Base-by-base conservation (phyloP, 1,140 invertebrate genomes). In the Mercenaria mercenaria region DNA sequence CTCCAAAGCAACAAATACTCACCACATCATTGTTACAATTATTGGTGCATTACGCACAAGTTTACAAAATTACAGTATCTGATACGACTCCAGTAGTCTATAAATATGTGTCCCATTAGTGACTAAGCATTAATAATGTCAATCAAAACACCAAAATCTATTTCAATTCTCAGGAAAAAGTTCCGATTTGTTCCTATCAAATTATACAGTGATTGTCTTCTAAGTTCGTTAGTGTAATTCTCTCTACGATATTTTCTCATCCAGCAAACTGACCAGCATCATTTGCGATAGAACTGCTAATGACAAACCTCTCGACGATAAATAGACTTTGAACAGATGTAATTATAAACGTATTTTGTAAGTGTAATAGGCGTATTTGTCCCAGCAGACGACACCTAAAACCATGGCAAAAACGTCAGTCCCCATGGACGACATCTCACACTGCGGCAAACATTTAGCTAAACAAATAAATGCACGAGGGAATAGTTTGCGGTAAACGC, bases 311-410 rank as follows among this genome's bases (percentile, higher is more conserved):
- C 67, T 72, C 67, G 29, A 72, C 23, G 34, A 18, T 32, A 39
- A 72, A 72, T 39, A 72, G 67, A 72, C 37, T 72, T 72, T 72
- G 3, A 72, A 10, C 26, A 72, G 67, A 29, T 20, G 67, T 72
- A 72, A 72, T 72, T 72, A 72, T 72, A 20, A 72, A 41, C 0
- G 29, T 18, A 72, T 39, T 72, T 32, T 72, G 15, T 32, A 26
- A 39, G 67, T 72, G 34, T n/a, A n/a, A n/a, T n/a, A n/a, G n/a
- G n/a, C n/a, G n/a, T n/a, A n/a, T n/a, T n/a, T n/a, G n/a, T n/a
- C n/a, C n/a, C n/a, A n/a, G n/a, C n/a, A n/a, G n/a, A n/a, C n/a
- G n/a, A n/a, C n/a, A n/a, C 37, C 29, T 15, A 26, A 39, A 39
- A 39, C 20, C 18, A 15, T 15, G 34, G 3, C 18, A 39, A 1